Base-by-base conservation (phyloP, 2,113 vertebrate species). In the Phalacrocorax carbo region DNA sequence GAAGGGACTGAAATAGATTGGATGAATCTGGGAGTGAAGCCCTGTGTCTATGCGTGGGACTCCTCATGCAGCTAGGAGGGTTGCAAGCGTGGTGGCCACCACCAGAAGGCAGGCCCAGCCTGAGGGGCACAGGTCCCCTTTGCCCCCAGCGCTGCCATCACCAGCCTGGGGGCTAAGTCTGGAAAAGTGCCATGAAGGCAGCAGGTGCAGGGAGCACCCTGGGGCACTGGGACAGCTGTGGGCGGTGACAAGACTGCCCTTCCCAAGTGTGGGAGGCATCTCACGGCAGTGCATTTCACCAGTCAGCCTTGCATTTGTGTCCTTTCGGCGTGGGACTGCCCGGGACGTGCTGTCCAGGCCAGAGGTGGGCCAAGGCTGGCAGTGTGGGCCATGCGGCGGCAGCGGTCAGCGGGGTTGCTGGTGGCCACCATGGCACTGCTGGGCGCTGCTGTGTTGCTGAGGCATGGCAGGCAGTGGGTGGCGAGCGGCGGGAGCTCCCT, bases 121-220 rank as follows among this genome's bases (percentile, higher is more conserved):
- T 3, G 7, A 0, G 2, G 34, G 38, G 5, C 2, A 0, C 1
- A 0, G 0, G 2, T 64, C 42, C 42, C 49, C 20, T 49, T 23
- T 23, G 72, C 8, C 55, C 38, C 22, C 21, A 54, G 34, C 27
- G 20, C 18, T 25, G 48, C 25, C 68, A 30, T 30, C 4, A 7
- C 57, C 34, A 25, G 30, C 46, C 38, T 8, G 9, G 14, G 36
- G 46, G 21, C 21, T 44, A 21, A 14, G 20, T 26, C 55, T 44
- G 46, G 84, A 26, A 69, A 69, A 0, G 5, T 2, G 5, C 23
- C 30, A 2, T 3, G 11, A 36, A 30, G 73, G 64, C 2, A 9
- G 13, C 32, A 26, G 38, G 17, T 0, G 4, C 17, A 5, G 21
- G 64, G 32, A 70, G 38, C 64, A 36, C 21, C 68, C 38, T 15